Evolutionary conservation across 1,140 invertebrate species (phyloP).

Genomic region (Lepidurus arcticus): DNA sequence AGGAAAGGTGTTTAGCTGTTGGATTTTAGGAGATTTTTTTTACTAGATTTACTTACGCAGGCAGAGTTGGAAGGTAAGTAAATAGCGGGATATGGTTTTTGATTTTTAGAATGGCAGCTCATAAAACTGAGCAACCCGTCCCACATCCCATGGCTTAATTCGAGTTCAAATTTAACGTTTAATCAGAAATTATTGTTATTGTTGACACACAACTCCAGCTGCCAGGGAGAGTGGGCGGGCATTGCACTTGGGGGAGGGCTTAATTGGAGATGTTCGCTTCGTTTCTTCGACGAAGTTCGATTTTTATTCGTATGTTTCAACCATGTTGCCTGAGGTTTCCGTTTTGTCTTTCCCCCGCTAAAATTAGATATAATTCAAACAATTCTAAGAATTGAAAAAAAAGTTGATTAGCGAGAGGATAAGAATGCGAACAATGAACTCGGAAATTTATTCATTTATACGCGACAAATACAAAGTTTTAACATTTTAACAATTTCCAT

Average conservation of each 20-base stretch:
- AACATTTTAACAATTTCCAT: too few species aligned
- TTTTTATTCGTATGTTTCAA: too few species aligned
- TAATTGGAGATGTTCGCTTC: neutral
- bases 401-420: too few species aligned
- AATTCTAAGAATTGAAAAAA: too few species aligned
- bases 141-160: slow-evolving; percentile 2
- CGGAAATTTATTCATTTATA: too few species aligned
- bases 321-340: too few species aligned
- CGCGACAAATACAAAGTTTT: too few species aligned
- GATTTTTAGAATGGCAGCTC: neutral
- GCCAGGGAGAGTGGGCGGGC: neutral
- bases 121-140: neutral
- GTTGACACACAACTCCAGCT: neutral
- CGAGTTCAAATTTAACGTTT: neutral
- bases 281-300: neutral
- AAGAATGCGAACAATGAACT: too few species aligned
- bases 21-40: too few species aligned
- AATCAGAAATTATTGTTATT: slow-evolving; percentile 10
- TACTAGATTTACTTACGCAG: neutral
- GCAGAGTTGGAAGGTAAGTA: neutral
- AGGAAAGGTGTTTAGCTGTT: neutral
- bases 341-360: too few species aligned
- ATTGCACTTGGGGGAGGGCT: neutral
- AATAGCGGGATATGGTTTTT: neutral
- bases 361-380: too few species aligned